Evolutionary conservation across 2,797 vertebrate genomes (phyloP), one percentile per base, ranked within the genome.

Genomic region (Masticophis lateralis): DNA sequence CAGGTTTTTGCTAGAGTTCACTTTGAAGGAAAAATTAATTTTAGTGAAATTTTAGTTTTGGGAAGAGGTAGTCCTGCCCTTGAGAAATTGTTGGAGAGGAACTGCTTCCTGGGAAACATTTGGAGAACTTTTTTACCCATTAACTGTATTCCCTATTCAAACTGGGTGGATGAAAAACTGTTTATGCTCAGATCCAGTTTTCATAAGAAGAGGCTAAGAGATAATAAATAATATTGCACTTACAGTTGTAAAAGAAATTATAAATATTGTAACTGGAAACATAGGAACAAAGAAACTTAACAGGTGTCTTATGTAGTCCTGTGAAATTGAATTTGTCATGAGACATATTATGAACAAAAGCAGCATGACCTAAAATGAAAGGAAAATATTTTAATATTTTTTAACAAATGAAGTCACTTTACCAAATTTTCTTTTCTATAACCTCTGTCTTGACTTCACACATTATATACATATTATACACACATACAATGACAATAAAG

Each of bases 241-340:
- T 96, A 98, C 98, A 4, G 1, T 0, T 0, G 0, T 0, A 10
- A 8, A 2, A 5, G 5, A 0, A 0, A 0, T 0, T 0, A 27
- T 0, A 14, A 96, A 47, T 2, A 1, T 79, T 63, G 63, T 0
- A 86, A 96, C 6, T 2, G 96, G 92, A 37, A 92, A 92, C 1
- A 59, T 0, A 0, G 98, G 98, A n/a, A 96, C 0, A 25, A 98
- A 59, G 90, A 97, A 56, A 6, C 1, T 3, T 37, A 92, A 0
- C 87, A 0, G 12, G 5, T 0, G 0, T 2, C 20, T 43, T 12
- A 47, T 25, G 4, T 83, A 47, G 20, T 11, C 0, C 10, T 12
- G 0, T 11, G 8, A 2, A 43, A 3, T 0, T 2, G 0, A 0
- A 7, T 0, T 0, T 0, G 43, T 0, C 27, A 79, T 0, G 51